A percentile compares a stretch with the other conserved stretches of the same genome.
phyloP scores from a whole-genome alignment of 2,797 vertebrate genomes.

The Podarcis lilfordi region DNA sequence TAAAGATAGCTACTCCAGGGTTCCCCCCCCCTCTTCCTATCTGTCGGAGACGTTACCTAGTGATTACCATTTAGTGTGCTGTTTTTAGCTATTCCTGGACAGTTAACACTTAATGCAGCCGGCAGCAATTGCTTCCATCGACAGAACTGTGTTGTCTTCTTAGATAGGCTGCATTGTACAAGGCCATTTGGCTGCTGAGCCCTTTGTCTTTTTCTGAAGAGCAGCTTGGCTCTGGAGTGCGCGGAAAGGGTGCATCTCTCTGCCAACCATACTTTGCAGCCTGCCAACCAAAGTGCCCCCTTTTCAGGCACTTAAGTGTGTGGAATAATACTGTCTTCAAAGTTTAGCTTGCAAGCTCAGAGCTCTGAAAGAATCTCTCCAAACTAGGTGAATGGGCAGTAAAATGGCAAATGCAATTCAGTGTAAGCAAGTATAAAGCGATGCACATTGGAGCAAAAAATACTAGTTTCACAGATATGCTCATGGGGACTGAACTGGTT shows the following conservation, averaged over 20 bases:
- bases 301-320: not conserved
- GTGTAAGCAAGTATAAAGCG: too few relatives aligned
- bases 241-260: not conserved
- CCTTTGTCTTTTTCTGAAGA: not conserved
- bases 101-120: conserved; percentile 25
- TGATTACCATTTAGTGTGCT: conserved; percentile 73
- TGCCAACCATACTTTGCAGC: not conserved
- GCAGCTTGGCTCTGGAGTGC: not conserved
- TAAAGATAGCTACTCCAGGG: conserved; percentile 80
- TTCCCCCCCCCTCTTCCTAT: conserved; percentile 68
- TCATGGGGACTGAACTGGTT: too few relatives aligned
- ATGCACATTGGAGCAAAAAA: too few relatives aligned
- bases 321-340: not conserved
- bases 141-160: conserved; percentile 7
- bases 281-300: not conserved
- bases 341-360: not conserved
- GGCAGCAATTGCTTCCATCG: conserved; percentile 22
- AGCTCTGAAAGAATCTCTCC: not conserved
- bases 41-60: conserved; percentile 79
- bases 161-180: conserved; percentile 15
- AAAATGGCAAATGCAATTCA: too few relatives aligned
- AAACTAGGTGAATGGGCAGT: too few relatives aligned
- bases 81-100: conserved; percentile 62
- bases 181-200: too few relatives aligned
- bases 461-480: too few relatives aligned